phyloP scores from a whole-genome alignment of 2,888 invertebrate genomes.

The Drosophila antonietae region DNA sequence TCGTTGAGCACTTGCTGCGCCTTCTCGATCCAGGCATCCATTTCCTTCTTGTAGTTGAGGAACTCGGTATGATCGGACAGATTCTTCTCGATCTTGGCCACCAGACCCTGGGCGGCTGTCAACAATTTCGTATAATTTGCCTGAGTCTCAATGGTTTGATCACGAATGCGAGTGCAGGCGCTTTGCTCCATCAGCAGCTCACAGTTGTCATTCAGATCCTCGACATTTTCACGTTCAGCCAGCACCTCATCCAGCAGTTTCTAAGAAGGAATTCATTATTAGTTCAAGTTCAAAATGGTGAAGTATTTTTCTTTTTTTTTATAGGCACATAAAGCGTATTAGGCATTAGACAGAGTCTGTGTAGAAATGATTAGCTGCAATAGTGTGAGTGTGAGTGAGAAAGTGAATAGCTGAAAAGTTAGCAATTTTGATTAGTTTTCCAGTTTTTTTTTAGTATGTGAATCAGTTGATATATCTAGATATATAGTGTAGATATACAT shows the following conservation, averaged over 20 bases:
- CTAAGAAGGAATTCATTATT: slow-evolving; percentile 64
- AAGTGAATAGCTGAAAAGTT: slow-evolving; percentile 63
- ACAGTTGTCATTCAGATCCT: slow-evolving; percentile 94
- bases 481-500: slow-evolving; percentile 5
- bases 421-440: slow-evolving; percentile 56
- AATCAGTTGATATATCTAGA: slow-evolving; percentile 12
- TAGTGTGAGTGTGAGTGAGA: slow-evolving; percentile 21
- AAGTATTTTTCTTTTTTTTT: background rate
- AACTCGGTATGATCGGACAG: slow-evolving; percentile 96
- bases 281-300: slow-evolving; percentile 1
- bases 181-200: slow-evolving; percentile 94
- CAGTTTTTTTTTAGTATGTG: slow-evolving; percentile 49
- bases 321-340: slow-evolving; percentile 63
- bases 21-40: slow-evolving; percentile 93
- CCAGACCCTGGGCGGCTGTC: slow-evolving; percentile 91
- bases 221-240: slow-evolving; percentile 90
- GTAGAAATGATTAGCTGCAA: slow-evolving; percentile 69
- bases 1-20: slow-evolving; percentile 93
- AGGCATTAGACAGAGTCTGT: slow-evolving; percentile 65
- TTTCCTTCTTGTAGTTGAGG: slow-evolving; percentile 92
- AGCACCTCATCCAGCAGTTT: slow-evolving; percentile 91
- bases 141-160: slow-evolving; percentile 93
- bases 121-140: slow-evolving; percentile 92
- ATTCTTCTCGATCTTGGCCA: slow-evolving; percentile 95
- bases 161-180: slow-evolving; percentile 93